Evolutionary conservation across 2,888 invertebrate genomes (phyloP).

Genomic region (Catocala fraxini): DNA sequence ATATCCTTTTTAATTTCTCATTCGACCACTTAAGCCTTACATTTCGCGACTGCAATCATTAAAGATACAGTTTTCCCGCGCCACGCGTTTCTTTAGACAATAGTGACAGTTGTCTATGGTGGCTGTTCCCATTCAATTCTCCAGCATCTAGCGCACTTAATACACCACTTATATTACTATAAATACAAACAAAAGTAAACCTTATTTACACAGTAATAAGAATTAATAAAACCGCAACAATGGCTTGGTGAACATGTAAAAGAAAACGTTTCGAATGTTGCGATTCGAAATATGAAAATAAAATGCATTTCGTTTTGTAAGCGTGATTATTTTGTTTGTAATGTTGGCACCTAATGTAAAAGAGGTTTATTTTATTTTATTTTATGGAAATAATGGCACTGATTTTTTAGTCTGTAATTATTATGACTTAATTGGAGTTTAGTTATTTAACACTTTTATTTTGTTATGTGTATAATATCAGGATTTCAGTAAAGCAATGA

Average conservation of each 20-base stretch:
- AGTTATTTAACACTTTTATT: no score
- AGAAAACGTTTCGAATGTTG: constrained; percentile 44
- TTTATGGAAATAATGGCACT: no score
- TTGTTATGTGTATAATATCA: no score
- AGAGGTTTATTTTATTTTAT: not conserved
- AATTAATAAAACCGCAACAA: not conserved
- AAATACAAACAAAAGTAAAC: constrained; percentile 17
- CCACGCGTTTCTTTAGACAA: constrained; percentile 56
- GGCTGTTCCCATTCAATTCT: constrained; percentile 56
- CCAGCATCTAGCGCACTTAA: constrained; percentile 50
- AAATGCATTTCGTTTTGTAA: constrained; percentile 24
- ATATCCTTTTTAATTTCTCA: constrained; percentile 68
- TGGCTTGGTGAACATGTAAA: constrained; percentile 34
- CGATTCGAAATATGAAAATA: constrained; percentile 47
- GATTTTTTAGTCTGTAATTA: no score
- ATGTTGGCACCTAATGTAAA: constrained; percentile 8
- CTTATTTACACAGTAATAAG: not conserved
- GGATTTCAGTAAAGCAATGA: no score
- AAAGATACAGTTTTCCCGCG: constrained; percentile 55
- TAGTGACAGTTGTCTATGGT: constrained; percentile 56
- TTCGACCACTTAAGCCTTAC: constrained; percentile 68
- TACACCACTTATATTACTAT: constrained; percentile 12
- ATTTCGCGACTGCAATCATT: constrained; percentile 63
- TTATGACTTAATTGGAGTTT: no score
- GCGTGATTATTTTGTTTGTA: constrained; percentile 12